phyloP scores from a whole-genome alignment of 1,140 invertebrate species.

The Musca domestica region DNA sequence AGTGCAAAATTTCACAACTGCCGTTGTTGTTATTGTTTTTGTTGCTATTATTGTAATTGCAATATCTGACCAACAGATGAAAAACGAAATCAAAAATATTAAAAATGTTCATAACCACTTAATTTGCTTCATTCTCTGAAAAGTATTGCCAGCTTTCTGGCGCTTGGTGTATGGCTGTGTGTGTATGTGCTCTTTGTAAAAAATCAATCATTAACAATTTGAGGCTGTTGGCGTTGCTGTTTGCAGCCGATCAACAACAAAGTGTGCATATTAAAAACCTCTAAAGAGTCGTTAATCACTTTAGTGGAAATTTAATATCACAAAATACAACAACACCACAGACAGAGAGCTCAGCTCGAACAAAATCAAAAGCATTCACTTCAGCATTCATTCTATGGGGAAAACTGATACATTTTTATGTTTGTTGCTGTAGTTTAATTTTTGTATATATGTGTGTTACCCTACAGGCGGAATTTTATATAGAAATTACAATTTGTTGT shows the following conservation, averaged over 20 bases:
- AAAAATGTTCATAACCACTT: slow-evolving; percentile 15
- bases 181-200: background rate
- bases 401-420: too few relatives aligned
- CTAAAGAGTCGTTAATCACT: slow-evolving; percentile 21
- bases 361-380: too few relatives aligned
- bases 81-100: background rate
- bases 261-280: slow-evolving; percentile 6
- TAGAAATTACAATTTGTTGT: too few relatives aligned
- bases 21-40: background rate
- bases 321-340: background rate
- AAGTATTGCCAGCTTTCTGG: background rate
- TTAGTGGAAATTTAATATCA: slow-evolving; percentile 18
- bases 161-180: background rate
- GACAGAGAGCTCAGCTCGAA: too few relatives aligned
- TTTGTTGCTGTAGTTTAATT: too few relatives aligned
- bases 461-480: too few relatives aligned
- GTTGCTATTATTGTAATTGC: background rate
- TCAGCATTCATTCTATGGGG: too few relatives aligned
- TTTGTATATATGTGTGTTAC: too few relatives aligned
- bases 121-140: background rate
- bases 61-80: background rate
- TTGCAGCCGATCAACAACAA: background rate
- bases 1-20: background rate
- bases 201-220: slow-evolving; percentile 18
- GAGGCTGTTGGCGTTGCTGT: background rate